phyloP scores from a whole-genome alignment of 2,113 vertebrate species.

The Ciconia maguari region DNA sequence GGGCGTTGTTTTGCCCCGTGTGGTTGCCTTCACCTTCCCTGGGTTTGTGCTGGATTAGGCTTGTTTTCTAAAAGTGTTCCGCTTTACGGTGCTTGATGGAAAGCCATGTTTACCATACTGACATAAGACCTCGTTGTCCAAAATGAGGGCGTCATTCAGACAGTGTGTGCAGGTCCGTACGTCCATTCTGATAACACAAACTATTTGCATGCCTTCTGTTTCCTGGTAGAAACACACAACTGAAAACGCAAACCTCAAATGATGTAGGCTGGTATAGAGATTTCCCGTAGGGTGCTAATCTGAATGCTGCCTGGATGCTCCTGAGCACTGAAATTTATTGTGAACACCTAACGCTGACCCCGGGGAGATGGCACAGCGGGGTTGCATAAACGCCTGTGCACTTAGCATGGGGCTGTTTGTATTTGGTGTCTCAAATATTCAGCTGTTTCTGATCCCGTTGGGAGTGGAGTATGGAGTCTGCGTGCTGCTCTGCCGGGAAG shows the following conservation, averaged over 20 bases:
- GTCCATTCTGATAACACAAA: accelerated
- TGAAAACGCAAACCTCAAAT: not conserved
- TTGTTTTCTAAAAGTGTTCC: not conserved
- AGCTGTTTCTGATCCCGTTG: not conserved
- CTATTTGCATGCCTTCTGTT: not conserved
- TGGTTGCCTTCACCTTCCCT: not conserved
- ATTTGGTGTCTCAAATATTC: too few relatives aligned
- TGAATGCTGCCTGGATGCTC: not conserved
- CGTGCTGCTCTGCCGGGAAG: not conserved
- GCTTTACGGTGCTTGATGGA: not conserved
- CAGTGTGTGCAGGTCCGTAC: too few relatives aligned
- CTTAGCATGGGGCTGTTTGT: not conserved
- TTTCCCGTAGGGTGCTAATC: not conserved
- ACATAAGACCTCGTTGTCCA: not conserved
- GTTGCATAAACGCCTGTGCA: not conserved
- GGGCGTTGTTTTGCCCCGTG: not conserved
- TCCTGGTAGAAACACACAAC: not conserved
- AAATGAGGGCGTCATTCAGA: not conserved
- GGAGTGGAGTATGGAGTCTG: not conserved
- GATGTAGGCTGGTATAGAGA: too few relatives aligned
- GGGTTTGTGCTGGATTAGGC: not conserved
- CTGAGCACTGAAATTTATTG: not conserved
- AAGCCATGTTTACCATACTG: too few relatives aligned
- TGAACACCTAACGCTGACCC: too few relatives aligned
- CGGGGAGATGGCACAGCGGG: not conserved